Base-by-base conservation (phyloP, 2,888 invertebrate species). In the Trichopoda pennipes region DNA sequence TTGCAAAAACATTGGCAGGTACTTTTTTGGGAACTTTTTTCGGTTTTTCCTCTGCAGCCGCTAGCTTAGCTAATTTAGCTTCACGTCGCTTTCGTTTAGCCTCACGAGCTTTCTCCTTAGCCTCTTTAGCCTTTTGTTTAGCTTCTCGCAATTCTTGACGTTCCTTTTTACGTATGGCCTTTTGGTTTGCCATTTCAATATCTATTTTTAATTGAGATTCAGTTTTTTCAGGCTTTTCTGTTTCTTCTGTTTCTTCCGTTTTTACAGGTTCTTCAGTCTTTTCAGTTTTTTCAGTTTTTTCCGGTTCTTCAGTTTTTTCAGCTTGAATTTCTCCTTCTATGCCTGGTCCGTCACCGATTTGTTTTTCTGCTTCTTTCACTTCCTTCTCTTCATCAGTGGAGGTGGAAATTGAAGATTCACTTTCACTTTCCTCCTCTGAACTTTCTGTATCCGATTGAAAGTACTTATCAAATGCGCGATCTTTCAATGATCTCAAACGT, bases 401-500 rank as follows among this genome's bases (percentile, higher is more conserved):
- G 0, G 44, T 60, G 19, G 69, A 23, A 14, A 70, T 23, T 12
- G 76, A 56, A 35, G 68, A 76, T 38, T 84, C 84, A 3, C 47
- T 68, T 8, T 61, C 63, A 42, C 42, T 81, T 12, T 74, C 78
- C 21, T 80, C 85, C 0, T 75, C 28, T 1, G 58, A 35, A 28
- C 53, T 47, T 49, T 78, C 69, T 14, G 61, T 28, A 23, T 80
- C 83, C 69, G 9, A 70, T 58, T 83, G 66, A 32, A 84, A 58
- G 3, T 83, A 80, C 10, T 85, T 86, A 1, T 47, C 53, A 61
- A 90, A 89, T 4, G 86, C 69, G 1, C 60, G 19, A 3, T 88
- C 87, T 0, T 85, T 73, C 32, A 87, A 80, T 0, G 89, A 86
- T 51, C 88, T 87, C 66, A 90, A 68, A 64, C 87, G 87, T 0